Base-by-base conservation (phyloP, 2,797 vertebrate genomes). In the Leucoraja ocellata region DNA sequence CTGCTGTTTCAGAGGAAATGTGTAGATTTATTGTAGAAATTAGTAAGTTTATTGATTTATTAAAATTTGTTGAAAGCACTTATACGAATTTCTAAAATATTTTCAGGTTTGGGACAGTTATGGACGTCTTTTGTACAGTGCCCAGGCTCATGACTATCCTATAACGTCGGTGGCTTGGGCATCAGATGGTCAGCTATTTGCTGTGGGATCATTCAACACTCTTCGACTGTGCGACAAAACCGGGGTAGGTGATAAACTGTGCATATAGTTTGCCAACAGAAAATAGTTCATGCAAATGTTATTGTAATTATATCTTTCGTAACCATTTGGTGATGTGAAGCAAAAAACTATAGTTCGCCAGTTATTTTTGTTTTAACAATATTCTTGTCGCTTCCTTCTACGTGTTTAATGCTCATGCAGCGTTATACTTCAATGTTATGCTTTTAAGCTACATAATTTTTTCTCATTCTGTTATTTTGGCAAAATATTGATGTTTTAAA, bases 21-120 rank as follows among this genome's bases (percentile, higher is more conserved):
- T 93, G 36, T 39, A 68, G 58, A 80, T 39, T 39, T 39, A 39
- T 39, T 39, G 39, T 39, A 39, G 39, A 39, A 39, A 39, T 39
- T 11, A n/a, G 21, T 93, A 71, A 80, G 25, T 91, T 16, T 73
- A 68, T 18, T n/a, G 36, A 61, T 32, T 93, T 63, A 61, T 77
- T 65, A 61, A 36, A 8, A 71, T 36, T 91, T 21, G 36, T 4
- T 28, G 94, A n/a, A 93, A 93, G 71, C 54, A 80, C 39, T 21
- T 76, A 28, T 74, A 58, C 16, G 23, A 23, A 90, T 71, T 36
- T 92, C 71, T 91, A 9, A 36, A 10, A 4, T 39, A 76, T 16
- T n/a, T 78, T 4, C 95, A 99, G 99, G 98, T 99, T 0, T 99
- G 99, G 99, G 98, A 99, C 96, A 98, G 98, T 94, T 99, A 97